Evolutionary conservation across 2,888 invertebrate genomes (phyloP).

Genomic region (Stenodema calcarata): DNA sequence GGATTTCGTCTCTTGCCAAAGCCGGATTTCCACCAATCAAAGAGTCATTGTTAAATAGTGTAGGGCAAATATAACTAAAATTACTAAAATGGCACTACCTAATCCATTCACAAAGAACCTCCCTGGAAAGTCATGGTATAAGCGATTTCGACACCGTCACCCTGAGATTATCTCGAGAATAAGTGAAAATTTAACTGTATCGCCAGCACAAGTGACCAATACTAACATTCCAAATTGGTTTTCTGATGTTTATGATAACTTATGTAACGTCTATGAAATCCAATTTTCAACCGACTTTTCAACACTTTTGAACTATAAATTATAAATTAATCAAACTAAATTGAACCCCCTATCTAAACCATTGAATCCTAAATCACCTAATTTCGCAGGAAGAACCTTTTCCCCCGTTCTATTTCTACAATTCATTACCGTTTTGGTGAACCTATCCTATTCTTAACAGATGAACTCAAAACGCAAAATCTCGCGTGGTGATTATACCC

Average conservation of each 20-base stretch:
- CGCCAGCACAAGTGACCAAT: conserved; percentile 48
- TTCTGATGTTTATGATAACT: conserved; percentile 45
- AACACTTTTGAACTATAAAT: no score
- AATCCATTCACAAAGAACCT: conserved; percentile 53
- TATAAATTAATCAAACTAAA: no score
- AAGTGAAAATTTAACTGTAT: conserved; percentile 52
- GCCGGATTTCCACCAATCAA: conserved; percentile 52
- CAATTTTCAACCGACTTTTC: no score
- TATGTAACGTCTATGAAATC: no score
- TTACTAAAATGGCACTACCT: conserved; percentile 48
- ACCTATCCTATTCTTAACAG: no score
- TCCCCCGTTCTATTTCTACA: no score
- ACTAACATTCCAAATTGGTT: conserved; percentile 51
- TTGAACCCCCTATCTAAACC: no score
- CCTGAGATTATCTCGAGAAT: conserved; percentile 48
- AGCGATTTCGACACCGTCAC: conserved; percentile 51
- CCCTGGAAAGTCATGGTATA: conserved; percentile 54
- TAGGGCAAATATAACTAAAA: conserved; percentile 49
- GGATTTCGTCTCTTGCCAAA: conserved; percentile 23
- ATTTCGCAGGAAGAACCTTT: no score
- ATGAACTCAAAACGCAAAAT: no score
- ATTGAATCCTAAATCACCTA: no score
- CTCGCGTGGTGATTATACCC: no score
- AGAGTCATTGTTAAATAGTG: conserved; percentile 51
- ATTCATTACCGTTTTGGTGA: no score